Evolutionary conservation across 2,888 invertebrate species (phyloP), one percentile per base, ranked within the genome.

Genomic region (Melanophora roralis): DNA sequence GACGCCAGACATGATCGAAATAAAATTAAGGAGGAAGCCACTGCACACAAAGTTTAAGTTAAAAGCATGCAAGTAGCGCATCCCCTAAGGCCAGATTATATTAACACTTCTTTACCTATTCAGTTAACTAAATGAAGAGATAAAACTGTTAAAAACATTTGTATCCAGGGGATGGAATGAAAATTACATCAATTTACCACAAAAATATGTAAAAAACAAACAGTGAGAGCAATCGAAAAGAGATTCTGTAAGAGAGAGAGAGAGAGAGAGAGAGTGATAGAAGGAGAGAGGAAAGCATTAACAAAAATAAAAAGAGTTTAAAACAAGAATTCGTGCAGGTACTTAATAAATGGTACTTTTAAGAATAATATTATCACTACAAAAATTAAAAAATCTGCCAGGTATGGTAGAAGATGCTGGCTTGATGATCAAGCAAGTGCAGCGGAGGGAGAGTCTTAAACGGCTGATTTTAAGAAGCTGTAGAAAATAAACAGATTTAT

Each of bases 61-160:
- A 45, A 55, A 45, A 72, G 19, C 53, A 72, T 51, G 64, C 72
- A 64, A 72, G 72, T 55, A 72, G 72, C 72, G 38, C 71, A 62
- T 73, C 73, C 78, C 78, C 78, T 53, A 53, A 73, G 73, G 77
- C 76, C 53, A 49, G 64, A 51, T 27, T 27, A 43, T 57, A 77
- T 76, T 76, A 76, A 69, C 76, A 76, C 76, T 69, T 64, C 47
- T 76, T 73, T 65, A 36, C 16, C 19, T 49, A 43, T 55, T 65
- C 27, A n/a, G 12, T 69, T 64, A n/a, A n/a, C n/a, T n/a, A 55
- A 69, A 76, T 69, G 40, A 69, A 76, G 69, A 69, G 62, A 76
- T 76, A 76, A 62, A 68, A 75, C 9, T 60, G 32, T 55, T 62
- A 68, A 53, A 62, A 47, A 23, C 21, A 9, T 62, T 40, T 19